Conservation (phyloP, 2,797 vertebrate genomes). For the Parauchenoglanis punctatus region DNA sequence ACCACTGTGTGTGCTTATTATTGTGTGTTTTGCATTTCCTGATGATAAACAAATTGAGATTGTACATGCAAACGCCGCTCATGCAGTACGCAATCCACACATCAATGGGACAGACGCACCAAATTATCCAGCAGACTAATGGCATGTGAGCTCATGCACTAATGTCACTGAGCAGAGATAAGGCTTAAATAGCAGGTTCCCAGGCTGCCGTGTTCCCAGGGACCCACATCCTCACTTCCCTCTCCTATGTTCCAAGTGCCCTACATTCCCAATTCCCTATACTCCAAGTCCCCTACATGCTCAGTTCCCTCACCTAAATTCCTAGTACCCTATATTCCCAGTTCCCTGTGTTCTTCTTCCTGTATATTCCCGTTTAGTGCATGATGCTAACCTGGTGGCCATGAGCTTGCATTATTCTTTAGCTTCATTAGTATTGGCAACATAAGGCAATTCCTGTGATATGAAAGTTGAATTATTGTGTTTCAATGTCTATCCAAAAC, state of each 20-base stretch:
- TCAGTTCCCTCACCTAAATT: background rate
- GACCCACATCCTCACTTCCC: background rate
- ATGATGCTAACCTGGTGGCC: background rate
- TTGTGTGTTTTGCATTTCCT: slow-evolving; percentile 73
- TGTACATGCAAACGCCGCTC: slow-evolving; percentile 68
- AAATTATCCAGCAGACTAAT: background rate
- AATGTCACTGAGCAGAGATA: background rate
- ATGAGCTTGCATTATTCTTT: too few relatives aligned
- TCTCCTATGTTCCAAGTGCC: background rate
- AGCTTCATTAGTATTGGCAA: background rate
- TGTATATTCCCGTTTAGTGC: too few relatives aligned
- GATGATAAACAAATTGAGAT: slow-evolving; percentile 70
- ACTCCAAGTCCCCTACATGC: background rate
- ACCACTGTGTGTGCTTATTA: slow-evolving; percentile 55
- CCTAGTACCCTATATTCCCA: background rate
- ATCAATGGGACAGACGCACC: background rate
- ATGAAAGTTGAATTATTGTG: slow-evolving; percentile 3
- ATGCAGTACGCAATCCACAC: background rate
- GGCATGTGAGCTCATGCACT: background rate
- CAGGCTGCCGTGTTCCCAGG: background rate
- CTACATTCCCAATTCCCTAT: background rate
- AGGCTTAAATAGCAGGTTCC: background rate
- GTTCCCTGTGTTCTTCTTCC: background rate
- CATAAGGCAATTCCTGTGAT: background rate
- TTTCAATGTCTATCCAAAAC: slow-evolving; percentile 10